Base-by-base conservation (phyloP, 2,113 vertebrate genomes). In the Chauna torquata region DNA sequence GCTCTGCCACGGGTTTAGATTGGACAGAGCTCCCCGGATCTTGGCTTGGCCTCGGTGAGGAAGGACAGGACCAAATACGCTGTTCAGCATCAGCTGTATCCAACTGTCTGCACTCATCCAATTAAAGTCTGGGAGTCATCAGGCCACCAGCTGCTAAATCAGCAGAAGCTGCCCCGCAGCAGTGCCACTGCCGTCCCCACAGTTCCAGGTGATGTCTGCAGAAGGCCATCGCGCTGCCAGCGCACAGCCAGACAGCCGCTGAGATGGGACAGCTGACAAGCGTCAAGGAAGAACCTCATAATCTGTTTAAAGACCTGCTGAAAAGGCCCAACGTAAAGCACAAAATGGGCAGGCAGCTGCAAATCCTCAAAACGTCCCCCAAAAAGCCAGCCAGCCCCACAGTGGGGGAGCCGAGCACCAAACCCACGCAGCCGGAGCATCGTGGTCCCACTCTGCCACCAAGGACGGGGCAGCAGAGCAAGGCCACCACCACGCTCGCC, bases 191-290 rank as follows among this genome's bases (percentile, higher is more conserved):
- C 34, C 82, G 40, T 45, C 25, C 50, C 75, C 25, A 5, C 79
- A 66, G 75, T 79, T 8, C 71, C 66, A 34, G 76, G 79, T 23
- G 36, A 80, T 6, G 19, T 0, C 79, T 62, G 61, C 45, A 27
- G 12, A 34, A 49, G 55, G 68, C 58, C 92, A 88, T 34, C 34
- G 18, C 16, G 1, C 47, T 24, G 68, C n/a, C 24, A 54, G 82
- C 86, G 16, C 0, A 0, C 42, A 49, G 11, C 8, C 71, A 68
- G 52, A 7, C 75, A 12, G 65, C 9, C 42, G 2, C 79, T 3
- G 40, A 55, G 72, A 0, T 4, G 54, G 13, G n/a, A 34, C 32
- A 58, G 64, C 74, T 7, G 66, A 70, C 55, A 45, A n/a, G 52
- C 74, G 15, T 11, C 10, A 1, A 24, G 20, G 40, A 16, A 58